These are phyloP conservation scores for Mystacides longicornis DNA, from an alignment of 2,888 invertebrate genomes.

Conservation along the genomic window DNA sequence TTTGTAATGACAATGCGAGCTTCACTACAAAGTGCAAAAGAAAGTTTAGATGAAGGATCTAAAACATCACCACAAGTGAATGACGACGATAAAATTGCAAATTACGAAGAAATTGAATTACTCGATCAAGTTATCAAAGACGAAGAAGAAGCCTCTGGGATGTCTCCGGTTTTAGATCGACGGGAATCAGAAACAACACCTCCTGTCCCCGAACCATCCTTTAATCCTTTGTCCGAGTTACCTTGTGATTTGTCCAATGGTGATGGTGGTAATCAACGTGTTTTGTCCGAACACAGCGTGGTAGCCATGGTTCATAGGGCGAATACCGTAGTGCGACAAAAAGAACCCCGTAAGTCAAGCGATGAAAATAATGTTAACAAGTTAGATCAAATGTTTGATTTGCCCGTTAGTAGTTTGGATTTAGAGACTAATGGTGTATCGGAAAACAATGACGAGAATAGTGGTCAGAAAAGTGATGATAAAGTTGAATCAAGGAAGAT, in stretches of 20 bases:
- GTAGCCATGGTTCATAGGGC: slow-evolving; percentile 20
- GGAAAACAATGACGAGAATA: too few species aligned
- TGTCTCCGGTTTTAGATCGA: slow-evolving; percentile 33
- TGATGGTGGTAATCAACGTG: slow-evolving; percentile 11
- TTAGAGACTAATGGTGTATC: too few species aligned
- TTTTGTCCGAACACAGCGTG: slow-evolving; percentile 16
- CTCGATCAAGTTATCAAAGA: slow-evolving; percentile 46
- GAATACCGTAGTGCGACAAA: neutral
- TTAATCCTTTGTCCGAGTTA: slow-evolving; percentile 27
- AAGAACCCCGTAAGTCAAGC: neutral
- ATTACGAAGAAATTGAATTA: slow-evolving; percentile 33
- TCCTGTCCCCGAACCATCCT: slow-evolving; percentile 3
- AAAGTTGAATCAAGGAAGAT: neutral
- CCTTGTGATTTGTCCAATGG: slow-evolving; percentile 43
- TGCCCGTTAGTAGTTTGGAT: too few species aligned
- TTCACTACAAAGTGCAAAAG: neutral
- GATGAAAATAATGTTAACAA: neutral
- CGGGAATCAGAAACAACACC: neutral
- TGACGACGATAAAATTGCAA: neutral
- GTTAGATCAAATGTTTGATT: neutral
- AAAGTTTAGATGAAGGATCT: neutral
- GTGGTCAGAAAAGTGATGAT: too few species aligned
- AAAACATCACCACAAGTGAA: too few species aligned
- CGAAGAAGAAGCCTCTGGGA: slow-evolving; percentile 36
- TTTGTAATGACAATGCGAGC: neutral